These are phyloP conservation scores for Xylota sylvarum DNA, from an alignment of 2,888 invertebrate genomes.

Conservation along the genomic window DNA sequence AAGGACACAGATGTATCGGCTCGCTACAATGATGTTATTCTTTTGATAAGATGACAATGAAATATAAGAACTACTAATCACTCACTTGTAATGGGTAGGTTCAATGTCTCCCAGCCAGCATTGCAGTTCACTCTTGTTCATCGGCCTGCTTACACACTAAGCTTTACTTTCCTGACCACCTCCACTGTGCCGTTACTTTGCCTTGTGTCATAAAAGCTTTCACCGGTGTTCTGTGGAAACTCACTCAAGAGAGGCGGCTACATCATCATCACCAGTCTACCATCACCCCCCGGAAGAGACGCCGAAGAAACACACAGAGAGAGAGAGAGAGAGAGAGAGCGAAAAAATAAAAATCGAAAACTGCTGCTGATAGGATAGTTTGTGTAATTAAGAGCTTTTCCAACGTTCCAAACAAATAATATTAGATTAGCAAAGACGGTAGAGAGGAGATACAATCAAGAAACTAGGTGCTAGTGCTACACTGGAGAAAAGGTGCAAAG, in stretches of 20 bases:
- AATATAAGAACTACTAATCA: conserved; percentile 2
- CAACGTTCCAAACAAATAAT: conserved; percentile 44
- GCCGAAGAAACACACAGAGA: background rate
- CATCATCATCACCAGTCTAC: conserved; percentile 2
- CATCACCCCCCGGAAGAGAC: background rate
- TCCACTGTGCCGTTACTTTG: conserved; percentile 46
- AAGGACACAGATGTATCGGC: conserved; percentile 22
- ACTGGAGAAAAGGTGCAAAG: conserved; percentile 43
- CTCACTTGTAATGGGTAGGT: conserved; percentile 33
- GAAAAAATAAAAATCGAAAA: conserved; percentile 10
- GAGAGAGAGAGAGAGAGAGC: background rate
- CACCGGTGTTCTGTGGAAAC: conserved; percentile 13
- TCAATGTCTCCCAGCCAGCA: conserved; percentile 63
- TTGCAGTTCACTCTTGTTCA: conserved; percentile 38
- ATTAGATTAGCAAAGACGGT: conserved; percentile 58
- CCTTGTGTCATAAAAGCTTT: conserved; percentile 34
- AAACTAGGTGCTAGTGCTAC: conserved; percentile 28
- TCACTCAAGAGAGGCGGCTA: conserved; percentile 48
- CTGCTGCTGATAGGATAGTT: conserved; percentile 3
- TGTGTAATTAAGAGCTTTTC: conserved; percentile 57
- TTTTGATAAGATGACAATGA: conserved; percentile 41
- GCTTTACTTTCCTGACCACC: conserved; percentile 56
- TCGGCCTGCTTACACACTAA: conserved; percentile 20
- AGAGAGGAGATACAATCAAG: conserved; percentile 24
- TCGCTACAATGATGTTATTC: conserved; percentile 25